phyloP scores from a whole-genome alignment of 2,888 invertebrate genomes.

The Phrixothrix hirtus region DNA sequence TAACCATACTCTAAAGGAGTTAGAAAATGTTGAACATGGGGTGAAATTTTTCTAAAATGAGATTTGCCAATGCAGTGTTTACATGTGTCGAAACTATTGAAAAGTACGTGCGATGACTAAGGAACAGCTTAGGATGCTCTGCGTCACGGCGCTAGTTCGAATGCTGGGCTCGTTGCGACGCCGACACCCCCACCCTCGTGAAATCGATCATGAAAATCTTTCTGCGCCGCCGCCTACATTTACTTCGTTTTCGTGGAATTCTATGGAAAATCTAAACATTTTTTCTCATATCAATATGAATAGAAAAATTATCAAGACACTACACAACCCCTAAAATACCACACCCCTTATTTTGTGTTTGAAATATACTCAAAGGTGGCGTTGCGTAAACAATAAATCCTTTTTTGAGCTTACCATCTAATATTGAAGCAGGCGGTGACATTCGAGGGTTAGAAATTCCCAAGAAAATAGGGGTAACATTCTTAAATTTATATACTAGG shows the following conservation, averaged over 20 bases:
- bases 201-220: slow-evolving; percentile 48
- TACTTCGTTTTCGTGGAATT: slow-evolving; percentile 18
- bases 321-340: slow-evolving; percentile 7
- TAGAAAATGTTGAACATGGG: slow-evolving; percentile 1
- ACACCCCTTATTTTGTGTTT: slow-evolving; percentile 6
- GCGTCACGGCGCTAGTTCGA: slow-evolving; percentile 58
- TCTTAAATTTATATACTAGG: no score
- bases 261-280: slow-evolving; percentile 17
- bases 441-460: no score
- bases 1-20: neutral
- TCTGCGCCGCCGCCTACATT: slow-evolving; percentile 44
- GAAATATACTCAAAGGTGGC: neutral
- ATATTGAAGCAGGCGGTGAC: no score
- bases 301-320: slow-evolving; percentile 6
- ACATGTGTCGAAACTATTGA: slow-evolving; percentile 28
- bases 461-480: no score
- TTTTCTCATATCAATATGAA: slow-evolving; percentile 10
- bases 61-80: slow-evolving; percentile 17
- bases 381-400: neutral
- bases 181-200: slow-evolving; percentile 48
- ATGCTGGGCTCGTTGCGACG: slow-evolving; percentile 47
- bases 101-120: slow-evolving; percentile 49
- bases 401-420: no score
- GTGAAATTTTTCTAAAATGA: slow-evolving; percentile 2
- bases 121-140: slow-evolving; percentile 36